Evolutionary conservation across 2,113 vertebrate species (phyloP).

Genomic region (Probosciger aterrimus): DNA sequence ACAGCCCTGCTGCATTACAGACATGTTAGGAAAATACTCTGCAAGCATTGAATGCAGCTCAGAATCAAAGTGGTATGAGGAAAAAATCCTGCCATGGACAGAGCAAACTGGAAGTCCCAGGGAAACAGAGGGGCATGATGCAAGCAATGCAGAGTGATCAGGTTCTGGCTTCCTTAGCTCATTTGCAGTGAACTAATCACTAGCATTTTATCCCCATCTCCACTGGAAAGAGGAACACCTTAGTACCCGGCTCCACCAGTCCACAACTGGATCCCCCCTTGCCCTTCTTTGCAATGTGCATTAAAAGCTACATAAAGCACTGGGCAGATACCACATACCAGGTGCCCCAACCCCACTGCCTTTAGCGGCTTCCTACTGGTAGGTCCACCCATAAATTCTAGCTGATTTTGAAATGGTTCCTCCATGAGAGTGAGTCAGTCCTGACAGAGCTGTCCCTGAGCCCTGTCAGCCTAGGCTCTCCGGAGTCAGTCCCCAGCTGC

Average conservation of each 20-base stretch:
- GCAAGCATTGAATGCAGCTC: background rate
- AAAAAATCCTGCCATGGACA: background rate
- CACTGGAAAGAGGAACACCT: accelerated
- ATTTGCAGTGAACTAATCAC: background rate
- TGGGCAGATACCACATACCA: background rate
- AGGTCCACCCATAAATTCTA: background rate
- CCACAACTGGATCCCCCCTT: accelerated
- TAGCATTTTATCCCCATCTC: background rate
- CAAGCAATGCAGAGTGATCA: background rate
- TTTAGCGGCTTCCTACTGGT: background rate
- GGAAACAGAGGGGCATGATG: accelerated
- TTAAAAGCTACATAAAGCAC: background rate
- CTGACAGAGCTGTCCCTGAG: background rate
- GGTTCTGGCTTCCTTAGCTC: background rate
- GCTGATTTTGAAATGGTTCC: background rate
- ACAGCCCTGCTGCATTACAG: background rate
- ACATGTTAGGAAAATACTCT: accelerated
- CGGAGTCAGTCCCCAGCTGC: background rate
- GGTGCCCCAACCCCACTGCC: background rate
- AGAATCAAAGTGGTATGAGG: background rate
- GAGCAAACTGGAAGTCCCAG: background rate
- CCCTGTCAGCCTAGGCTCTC: background rate
- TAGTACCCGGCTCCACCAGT: accelerated
- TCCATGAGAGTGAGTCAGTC: background rate
- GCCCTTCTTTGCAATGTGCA: background rate